Evolutionary conservation across 2,113 vertebrate genomes (phyloP).

Genomic region (Cardinalis cardinalis): DNA sequence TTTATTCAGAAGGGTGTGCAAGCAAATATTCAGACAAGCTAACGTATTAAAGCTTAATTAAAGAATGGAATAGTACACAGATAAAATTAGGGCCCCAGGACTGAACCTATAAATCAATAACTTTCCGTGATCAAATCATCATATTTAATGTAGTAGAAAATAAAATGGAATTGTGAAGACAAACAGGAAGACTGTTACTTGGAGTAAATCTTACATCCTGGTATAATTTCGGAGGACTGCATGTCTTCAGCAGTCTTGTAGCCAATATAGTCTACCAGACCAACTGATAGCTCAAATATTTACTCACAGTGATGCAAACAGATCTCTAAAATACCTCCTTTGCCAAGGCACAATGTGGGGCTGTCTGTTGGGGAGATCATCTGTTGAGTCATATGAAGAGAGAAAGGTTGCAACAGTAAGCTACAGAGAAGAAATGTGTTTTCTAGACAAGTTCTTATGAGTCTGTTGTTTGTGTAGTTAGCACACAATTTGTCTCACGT

Average conservation of each 20-base stretch:
- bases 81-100: background rate
- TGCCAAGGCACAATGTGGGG: background rate
- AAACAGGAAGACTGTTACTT: background rate
- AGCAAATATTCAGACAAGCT: background rate
- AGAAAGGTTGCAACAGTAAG: background rate
- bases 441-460: background rate
- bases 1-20: background rate
- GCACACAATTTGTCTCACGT: background rate
- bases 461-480: background rate
- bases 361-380: background rate
- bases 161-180: background rate
- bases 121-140: background rate
- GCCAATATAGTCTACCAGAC: background rate
- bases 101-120: background rate
- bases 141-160: background rate
- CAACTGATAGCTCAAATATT: conserved; percentile 8
- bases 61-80: background rate
- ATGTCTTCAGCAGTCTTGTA: background rate
- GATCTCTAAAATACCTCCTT: background rate
- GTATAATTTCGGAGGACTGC: background rate
- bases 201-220: background rate
- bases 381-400: background rate
- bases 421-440: background rate
- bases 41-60: background rate
- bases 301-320: background rate